Conservation (phyloP, 1,140 invertebrate species). For the Trypoxylus dichotomus region DNA sequence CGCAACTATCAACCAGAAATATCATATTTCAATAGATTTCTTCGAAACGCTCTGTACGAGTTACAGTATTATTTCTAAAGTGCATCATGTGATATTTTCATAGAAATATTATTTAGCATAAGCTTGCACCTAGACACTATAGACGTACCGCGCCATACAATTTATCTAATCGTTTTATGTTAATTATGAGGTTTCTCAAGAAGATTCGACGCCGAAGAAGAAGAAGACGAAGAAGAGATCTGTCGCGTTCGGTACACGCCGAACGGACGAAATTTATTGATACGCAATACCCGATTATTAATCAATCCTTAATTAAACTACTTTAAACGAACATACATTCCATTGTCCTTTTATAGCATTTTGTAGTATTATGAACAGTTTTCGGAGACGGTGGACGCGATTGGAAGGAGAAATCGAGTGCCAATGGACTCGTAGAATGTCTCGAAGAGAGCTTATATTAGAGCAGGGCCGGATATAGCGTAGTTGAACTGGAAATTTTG, state of each 20-base stretch:
- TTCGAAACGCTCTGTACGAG: background rate
- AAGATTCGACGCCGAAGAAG: background rate
- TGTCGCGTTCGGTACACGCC: background rate
- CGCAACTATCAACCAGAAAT: too few species aligned
- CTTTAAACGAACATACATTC: constrained; percentile 34
- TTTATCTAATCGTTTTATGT: constrained; percentile 21
- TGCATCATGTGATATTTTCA: background rate
- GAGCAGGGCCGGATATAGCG: background rate
- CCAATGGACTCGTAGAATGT: constrained; percentile 30
- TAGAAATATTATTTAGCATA: background rate
- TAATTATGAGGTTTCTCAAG: constrained; percentile 20
- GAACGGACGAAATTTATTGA: background rate
- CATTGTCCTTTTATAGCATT: constrained; percentile 36
- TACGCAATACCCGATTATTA: constrained; percentile 30
- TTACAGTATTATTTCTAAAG: background rate
- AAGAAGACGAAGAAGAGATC: background rate
- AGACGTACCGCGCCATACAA: background rate
- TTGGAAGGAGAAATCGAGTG: constrained; percentile 30
- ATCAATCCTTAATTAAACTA: constrained; percentile 36
- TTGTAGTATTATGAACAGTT: constrained; percentile 29
- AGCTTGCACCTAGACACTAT: background rate
- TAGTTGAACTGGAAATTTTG: too few species aligned
- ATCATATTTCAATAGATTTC: too few species aligned
- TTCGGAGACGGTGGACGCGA: constrained; percentile 5
- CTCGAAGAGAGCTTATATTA: constrained; percentile 15